phyloP scores from a whole-genome alignment of 1,140 invertebrate genomes.

The Cardiocondyla obscurior region DNA sequence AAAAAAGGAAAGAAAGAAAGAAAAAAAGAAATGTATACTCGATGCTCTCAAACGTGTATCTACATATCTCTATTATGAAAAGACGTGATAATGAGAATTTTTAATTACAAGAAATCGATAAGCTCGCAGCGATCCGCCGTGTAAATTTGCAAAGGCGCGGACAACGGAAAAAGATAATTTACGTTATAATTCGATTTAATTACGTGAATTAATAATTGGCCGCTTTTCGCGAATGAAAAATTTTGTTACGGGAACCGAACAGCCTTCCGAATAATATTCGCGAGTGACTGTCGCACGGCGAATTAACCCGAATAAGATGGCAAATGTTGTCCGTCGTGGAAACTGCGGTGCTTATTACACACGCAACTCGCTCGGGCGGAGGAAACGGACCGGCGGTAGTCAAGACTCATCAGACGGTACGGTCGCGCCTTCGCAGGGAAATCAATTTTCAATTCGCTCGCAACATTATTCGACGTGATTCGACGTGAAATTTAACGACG shows the following conservation, averaged over 20 bases:
- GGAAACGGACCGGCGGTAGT: slow-evolving; percentile 7
- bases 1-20: no score
- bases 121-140: not conserved
- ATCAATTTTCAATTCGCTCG: slow-evolving; percentile 31
- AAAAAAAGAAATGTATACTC: no score
- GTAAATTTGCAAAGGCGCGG: no score
- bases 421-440: not conserved
- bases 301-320: slow-evolving; percentile 32
- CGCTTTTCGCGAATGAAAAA: slow-evolving; percentile 5
- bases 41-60: not conserved
- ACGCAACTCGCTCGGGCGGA: no score
- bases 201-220: not conserved
- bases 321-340: slow-evolving; percentile 26
- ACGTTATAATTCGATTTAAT: not conserved
- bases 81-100: not conserved
- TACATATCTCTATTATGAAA: not conserved
- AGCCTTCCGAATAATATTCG: slow-evolving; percentile 35
- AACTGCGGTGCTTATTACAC: not conserved
- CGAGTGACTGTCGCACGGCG: slow-evolving; percentile 11
- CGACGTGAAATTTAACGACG: slow-evolving; percentile 27
- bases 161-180: not conserved
- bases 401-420: slow-evolving; percentile 12
- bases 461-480: not conserved
- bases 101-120: not conserved
- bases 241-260: not conserved